Evolutionary conservation across 2,797 vertebrate genomes (phyloP), one percentile per base, ranked within the genome.

Genomic region (Mallotus villosus): DNA sequence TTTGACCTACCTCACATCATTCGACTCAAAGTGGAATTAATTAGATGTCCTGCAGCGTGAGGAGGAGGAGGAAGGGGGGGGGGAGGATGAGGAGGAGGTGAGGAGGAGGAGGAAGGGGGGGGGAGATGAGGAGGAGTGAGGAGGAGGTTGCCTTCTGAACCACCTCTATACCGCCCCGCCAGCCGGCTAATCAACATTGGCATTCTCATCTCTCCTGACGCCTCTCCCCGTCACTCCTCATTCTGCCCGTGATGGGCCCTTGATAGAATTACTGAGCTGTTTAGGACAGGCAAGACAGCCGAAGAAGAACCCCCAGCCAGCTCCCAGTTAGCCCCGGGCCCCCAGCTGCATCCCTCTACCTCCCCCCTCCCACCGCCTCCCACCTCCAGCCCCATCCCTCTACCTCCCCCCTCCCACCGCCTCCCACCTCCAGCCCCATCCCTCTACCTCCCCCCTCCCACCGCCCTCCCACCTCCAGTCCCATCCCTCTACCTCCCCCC

Each of bases 211-310:
- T 81, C 82, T 78, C 77, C 62, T 71, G 51, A 53, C 60, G 2
- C 77, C 71, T 73, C 76, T 72, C 74, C 68, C 78, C n/a, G 84
- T 90, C 90, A 80, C 70, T 91, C 91, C 82, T 91, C 85, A 91
- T 92, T 46, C 82, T 86, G 61, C 5, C 0, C 72, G 64, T 90
- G 90, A 91, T 85, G 82, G 89, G 87, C 84, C 71, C 87, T 75
- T 91, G 89, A 91, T 91, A 85, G 84, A 89, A 92, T 92, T 89
- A 91, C 86, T 86, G 80, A 88, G 83, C 82, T 88, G 85, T 82
- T 89, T 84, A 86, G 79, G 74, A n/a, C 73, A 63, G 59, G 66
- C 22, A 16, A 25, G 24, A 24, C 46, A 22, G 67, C 73, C 68
- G 67, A 55, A n/a, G 17, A 55, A 55, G 4, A 17, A 17, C 60